These are phyloP conservation scores for Microcebus murinus DNA, from an alignment of 2,113 vertebrate genomes.

Conservation along the genomic window DNA sequence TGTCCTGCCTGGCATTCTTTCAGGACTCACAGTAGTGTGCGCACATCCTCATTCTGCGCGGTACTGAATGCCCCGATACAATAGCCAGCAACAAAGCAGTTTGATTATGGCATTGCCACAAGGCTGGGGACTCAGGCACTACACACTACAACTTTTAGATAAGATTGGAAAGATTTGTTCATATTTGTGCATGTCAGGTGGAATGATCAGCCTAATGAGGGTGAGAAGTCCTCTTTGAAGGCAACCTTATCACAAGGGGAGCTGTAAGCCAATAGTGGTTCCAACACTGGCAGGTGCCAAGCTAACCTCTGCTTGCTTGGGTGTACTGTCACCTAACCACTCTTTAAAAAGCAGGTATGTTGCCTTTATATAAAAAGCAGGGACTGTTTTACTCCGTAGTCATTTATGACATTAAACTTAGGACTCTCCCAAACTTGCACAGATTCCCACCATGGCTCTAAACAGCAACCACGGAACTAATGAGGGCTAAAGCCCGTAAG, in stretches of 20 bases:
- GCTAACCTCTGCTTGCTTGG: neutral
- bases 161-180: neutral
- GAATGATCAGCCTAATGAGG: neutral
- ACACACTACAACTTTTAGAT: neutral
- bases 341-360: neutral
- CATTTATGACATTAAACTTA: neutral
- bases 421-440: neutral
- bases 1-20: neutral
- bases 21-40: neutral
- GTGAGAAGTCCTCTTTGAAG: neutral
- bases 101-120: neutral
- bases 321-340: neutral
- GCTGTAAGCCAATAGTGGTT: accelerated
- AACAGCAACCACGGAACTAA: neutral
- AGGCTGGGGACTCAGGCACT: neutral
- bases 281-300: neutral
- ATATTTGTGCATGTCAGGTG: no score
- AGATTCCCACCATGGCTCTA: neutral
- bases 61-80: neutral
- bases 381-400: neutral
- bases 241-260: neutral
- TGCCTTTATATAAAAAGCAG: neutral
- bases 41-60: neutral
- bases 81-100: neutral
- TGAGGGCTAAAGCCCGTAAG: accelerated